Evolutionary conservation across 2,797 vertebrate species (phyloP).

Genomic region (Lutjanus argentimaculatus): DNA sequence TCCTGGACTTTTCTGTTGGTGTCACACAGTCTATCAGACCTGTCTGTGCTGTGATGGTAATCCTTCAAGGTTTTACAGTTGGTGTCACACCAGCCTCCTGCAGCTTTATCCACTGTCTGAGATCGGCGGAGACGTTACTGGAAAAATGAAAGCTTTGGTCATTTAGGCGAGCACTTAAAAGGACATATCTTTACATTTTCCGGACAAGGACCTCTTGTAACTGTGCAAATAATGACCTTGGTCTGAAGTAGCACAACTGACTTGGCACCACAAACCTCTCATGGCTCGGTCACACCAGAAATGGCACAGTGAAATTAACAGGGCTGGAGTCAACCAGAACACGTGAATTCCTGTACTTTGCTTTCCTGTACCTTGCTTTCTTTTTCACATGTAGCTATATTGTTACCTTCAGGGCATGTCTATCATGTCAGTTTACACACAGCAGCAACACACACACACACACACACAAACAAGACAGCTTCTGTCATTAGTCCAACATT

Average conservation of each 20-base stretch:
- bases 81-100: conserved; percentile 7
- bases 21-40: conserved; percentile 38
- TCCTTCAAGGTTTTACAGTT: conserved; percentile 37
- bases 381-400: too few species aligned
- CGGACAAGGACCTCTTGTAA: not conserved
- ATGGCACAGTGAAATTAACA: too few species aligned
- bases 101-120: conserved; percentile 10
- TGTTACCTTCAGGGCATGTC: too few species aligned
- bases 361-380: too few species aligned
- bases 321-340: too few species aligned
- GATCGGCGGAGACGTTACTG: not conserved
- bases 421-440: too few species aligned
- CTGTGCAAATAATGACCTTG: not conserved
- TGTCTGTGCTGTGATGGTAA: conserved; percentile 23
- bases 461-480: too few species aligned
- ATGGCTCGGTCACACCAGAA: too few species aligned
- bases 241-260: not conserved
- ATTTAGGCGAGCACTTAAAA: conserved; percentile 14
- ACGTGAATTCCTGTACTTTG: too few species aligned
- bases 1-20: conserved; percentile 45
- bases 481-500: too few species aligned
- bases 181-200: not conserved
- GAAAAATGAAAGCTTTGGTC: conserved; percentile 7
- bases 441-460: too few species aligned
- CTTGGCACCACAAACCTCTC: too few species aligned